Base-by-base conservation (phyloP, 2,113 vertebrate genomes). In the Edolisoma coerulescens region DNA sequence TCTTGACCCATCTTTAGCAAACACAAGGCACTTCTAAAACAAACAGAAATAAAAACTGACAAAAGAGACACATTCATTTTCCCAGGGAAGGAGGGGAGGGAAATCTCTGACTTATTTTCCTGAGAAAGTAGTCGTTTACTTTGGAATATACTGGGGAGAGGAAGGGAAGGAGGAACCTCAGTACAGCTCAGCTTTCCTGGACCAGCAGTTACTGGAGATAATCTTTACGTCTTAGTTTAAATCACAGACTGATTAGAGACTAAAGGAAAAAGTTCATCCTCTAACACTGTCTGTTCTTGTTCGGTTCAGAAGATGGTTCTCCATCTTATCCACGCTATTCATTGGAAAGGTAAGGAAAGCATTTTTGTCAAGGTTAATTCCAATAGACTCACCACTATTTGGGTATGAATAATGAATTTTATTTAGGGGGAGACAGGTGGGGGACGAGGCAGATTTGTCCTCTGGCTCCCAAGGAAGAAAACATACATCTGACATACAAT, bases 1-100 rank as follows among this genome's bases (percentile, higher is more conserved):
- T 97, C 93, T 93, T 83, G 90, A 96, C 92, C 80, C 89, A 98
- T 94, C 95, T 96, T 97, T 91, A 97, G 91, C 84, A 98, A 97
- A 97, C 76, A 97, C 74, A 98, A 98, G 97, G 97, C 96, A 97
- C 97, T 98, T 97, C 94, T 97, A 96, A 82, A 98, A 91, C 97
- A 97, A 97, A 96, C 13, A 10, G 59, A 95, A 95, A 96, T 71
- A 95, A 97, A 94, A 96, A 94, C 68, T 87, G 69, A 91, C 93
- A 92, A 90, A 75, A 95, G 79, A 95, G 44, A 92, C 49, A 93
- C 92, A 88, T 71, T 68, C 52, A 90, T 95, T 95, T 95, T 76
- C 93, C 89, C 90, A 71, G 76, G 77, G 81, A 95, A 94, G 47
- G 91, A 91, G 35, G 28, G n/a, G 42, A 69, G 23, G 70, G 79